Base-by-base conservation (phyloP, 1,140 invertebrate species). In the Camponotus vicinus region DNA sequence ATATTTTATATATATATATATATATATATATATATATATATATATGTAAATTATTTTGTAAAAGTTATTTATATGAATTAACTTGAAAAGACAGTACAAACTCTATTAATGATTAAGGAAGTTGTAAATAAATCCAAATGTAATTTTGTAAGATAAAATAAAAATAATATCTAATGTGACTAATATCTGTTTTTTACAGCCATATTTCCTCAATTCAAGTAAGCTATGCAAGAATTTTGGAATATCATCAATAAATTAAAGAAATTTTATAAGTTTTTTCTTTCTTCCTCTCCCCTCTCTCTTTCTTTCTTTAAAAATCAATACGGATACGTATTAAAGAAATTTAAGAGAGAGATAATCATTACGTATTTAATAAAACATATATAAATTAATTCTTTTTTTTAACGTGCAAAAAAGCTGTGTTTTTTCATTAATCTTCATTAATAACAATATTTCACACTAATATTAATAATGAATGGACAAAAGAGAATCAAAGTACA, bases 391-490 rank as follows among this genome's bases (percentile, higher is more conserved):
- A 59, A 27, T 57, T 21, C 34, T 61, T n/a, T 18, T 63, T 8
- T 21, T 52, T 8, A 15, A 49, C 4, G 8, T 45, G 42, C 61
- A 27, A 52, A 45, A 55, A 18, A 57, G 3, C 13, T 52, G 4
- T 18, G 45, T 77, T 42, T 42, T 6, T 32, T 67, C 18, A 3
- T 66, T 78, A 66, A 66, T 49, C 27, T 78, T 78, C 3, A 18
- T 21, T 32, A 64, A 77, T 76, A 76, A 32, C 34, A 64, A 77
- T 27, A 49, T 7, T 70, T 70, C 3, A 32, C 49, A 70, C 3
- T 59, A 61, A 76, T 61, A 42, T 73, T 34, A 73, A 75, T 42
- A 82, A 82, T 57, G 21, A 82, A 82, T 59, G 42, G 15, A 69
- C 57, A 59, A 34, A 57, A 59, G 1, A 80, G 21, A 37, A 80